Evolutionary conservation across 2,797 vertebrate genomes (phyloP).

Genomic region (Valencia hispanica): DNA sequence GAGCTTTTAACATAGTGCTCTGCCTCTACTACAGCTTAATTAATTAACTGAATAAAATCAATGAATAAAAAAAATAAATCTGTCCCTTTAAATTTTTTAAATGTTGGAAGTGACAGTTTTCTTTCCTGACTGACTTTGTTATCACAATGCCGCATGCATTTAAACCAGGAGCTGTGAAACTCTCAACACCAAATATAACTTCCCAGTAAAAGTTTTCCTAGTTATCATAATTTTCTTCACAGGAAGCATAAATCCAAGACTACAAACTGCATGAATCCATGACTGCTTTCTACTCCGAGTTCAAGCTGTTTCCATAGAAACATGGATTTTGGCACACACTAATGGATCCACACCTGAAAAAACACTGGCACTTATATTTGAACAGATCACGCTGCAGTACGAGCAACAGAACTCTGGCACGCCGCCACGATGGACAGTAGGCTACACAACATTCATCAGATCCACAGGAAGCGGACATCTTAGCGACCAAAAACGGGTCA

Average conservation of each 20-base stretch:
- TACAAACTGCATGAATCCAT: conserved; percentile 51
- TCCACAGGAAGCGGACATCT: conserved; percentile 61
- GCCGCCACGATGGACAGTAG: conserved; percentile 66
- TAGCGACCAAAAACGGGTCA: conserved; percentile 69
- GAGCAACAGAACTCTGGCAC: conserved; percentile 70
- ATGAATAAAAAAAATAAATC: background rate
- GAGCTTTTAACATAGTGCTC: conserved; percentile 30
- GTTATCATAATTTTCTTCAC: background rate
- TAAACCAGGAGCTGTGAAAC: conserved; percentile 17
- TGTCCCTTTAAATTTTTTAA: background rate
- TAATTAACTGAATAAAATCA: conserved; percentile 2
- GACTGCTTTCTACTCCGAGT: conserved; percentile 64
- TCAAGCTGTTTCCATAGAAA: conserved; percentile 77
- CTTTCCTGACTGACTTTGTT: conserved; percentile 7
- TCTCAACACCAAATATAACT: conserved; percentile 8
- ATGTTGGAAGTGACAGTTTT: background rate
- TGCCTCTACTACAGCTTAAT: conserved; percentile 26
- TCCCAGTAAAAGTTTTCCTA: background rate
- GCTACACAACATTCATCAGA: conserved; percentile 73
- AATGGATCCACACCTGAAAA: conserved; percentile 84
- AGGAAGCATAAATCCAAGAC: conserved; percentile 1
- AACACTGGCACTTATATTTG: conserved; percentile 82
- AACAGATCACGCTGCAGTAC: conserved; percentile 77
- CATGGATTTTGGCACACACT: conserved; percentile 65
- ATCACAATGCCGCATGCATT: background rate